Base-by-base conservation (phyloP, 2,113 vertebrate species). In the Ophthalmolycus amberensis region DNA sequence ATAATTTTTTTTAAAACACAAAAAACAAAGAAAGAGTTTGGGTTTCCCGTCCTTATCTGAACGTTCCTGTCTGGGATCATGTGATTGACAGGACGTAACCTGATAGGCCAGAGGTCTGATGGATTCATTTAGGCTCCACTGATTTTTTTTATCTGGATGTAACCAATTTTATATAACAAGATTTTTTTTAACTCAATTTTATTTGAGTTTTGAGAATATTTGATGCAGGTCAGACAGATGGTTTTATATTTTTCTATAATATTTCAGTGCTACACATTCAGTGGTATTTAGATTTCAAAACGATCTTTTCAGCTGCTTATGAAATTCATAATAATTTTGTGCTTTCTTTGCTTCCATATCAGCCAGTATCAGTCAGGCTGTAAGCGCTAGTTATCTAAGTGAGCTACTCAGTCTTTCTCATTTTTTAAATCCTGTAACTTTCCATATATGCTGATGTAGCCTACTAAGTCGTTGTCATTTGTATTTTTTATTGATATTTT, bases 401-500 rank as follows among this genome's bases (percentile, higher is more conserved):
- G 22, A 40, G 29, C 34, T 71, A 12, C 34, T 56, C 60, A 42
- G 50, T 25, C 56, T 58, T 27, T 22, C 32, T 52, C 14, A 18
- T 42, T 2, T 7, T 25, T 25, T 9, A n/a, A 64, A 16, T 37
- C 18, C n/a, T 25, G 20, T 65, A 62, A 64, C 48, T 12, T 25
- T 65, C 4, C 18, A 37, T 32, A 29, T 65, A 18, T 25, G 14
- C 52, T 77, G 27, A 54, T 40, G 58, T 65, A 37, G 20, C 25
- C 27, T 37, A n/a, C 14, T 59, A 4, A n/a, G 2, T 27, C 20
- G 32, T 32, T 60, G 27, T 6, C 46, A 72, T 0, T 44, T 27
- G 4, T 37, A n/a, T 56, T 14, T 82, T 62, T 7, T 27, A 37
- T 59, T 75, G 15, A 85, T 56, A 44, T 69, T 64, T 58, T 6